A percentile compares a stretch with the other conserved stretches of the same genome.
phyloP scores from a whole-genome alignment of 2,888 invertebrate genomes.

The Pseudolycoriella hygida region DNA sequence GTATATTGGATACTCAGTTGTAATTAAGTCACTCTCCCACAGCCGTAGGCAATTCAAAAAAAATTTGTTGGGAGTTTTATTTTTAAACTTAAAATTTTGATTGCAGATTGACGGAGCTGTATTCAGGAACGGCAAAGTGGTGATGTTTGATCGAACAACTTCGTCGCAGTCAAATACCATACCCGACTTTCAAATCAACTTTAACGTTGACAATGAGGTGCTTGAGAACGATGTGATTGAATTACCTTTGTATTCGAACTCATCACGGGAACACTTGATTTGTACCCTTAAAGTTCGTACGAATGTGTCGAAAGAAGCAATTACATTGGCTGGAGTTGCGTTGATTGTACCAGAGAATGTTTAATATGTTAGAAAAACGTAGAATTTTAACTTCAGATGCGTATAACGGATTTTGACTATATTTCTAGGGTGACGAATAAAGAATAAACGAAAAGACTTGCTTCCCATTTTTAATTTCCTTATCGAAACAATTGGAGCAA shows the following conservation, averaged over 20 bases:
- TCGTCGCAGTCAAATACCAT: conserved; percentile 16
- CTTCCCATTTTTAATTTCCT: too few species aligned
- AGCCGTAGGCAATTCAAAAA: too few species aligned
- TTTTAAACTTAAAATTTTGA: too few species aligned
- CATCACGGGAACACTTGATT: conserved; percentile 19
- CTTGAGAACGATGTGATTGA: conserved; percentile 3
- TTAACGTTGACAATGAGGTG: background rate
- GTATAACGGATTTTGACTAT: too few species aligned
- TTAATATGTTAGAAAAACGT: too few species aligned
- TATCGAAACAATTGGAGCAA: too few species aligned
- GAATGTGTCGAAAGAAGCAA: conserved; percentile 16
- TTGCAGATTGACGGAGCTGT: conserved; percentile 20
- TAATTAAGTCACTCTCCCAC: too few species aligned
- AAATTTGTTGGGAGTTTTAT: too few species aligned
- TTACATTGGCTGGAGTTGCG: conserved; percentile 24
- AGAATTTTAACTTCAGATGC: too few species aligned
- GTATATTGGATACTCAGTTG: too few species aligned
- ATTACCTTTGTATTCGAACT: conserved; percentile 21
- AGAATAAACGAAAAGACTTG: too few species aligned
- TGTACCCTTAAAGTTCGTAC: conserved; percentile 20
- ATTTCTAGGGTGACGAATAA: too few species aligned
- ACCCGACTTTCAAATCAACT: conserved; percentile 12
- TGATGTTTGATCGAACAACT: conserved; percentile 11
- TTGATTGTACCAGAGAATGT: conserved; percentile 17
- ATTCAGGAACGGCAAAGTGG: conserved; percentile 15